phyloP scores from a whole-genome alignment of 2,888 invertebrate genomes.

The Apoderus coryli region DNA sequence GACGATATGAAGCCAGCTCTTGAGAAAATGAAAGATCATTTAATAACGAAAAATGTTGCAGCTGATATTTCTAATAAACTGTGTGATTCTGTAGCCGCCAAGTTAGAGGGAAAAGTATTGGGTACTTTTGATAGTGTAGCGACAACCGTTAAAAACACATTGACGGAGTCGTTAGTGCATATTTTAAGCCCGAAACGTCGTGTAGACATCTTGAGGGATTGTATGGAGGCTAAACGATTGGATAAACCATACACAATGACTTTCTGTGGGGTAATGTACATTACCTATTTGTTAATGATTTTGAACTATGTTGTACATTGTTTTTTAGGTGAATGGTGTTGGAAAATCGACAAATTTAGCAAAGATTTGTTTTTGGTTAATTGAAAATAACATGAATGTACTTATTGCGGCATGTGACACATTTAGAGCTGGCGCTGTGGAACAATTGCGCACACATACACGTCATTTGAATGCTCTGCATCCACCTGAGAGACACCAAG shows the following conservation, averaged over 20 bases:
- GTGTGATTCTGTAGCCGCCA: conserved; percentile 81
- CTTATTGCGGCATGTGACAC: conserved; percentile 98
- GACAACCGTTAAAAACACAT: conserved; percentile 69
- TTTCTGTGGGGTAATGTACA: conserved; percentile 92
- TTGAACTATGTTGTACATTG: too few species aligned
- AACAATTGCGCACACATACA: conserved; percentile 91
- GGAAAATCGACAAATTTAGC: conserved; percentile 98
- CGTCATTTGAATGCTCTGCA: conserved; percentile 88
- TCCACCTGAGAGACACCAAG: conserved; percentile 57
- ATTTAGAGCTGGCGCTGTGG: conserved; percentile 97
- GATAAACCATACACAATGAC: conserved; percentile 88
- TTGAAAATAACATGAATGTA: conserved; percentile 91
- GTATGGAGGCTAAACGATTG: conserved; percentile 67
- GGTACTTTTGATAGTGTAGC: conserved; percentile 94
- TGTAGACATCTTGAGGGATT: conserved; percentile 92
- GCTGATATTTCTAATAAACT: conserved; percentile 87
- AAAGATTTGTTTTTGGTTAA: conserved; percentile 98
- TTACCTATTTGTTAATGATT: not conserved
- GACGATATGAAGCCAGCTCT: conserved; percentile 74
- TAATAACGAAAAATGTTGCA: conserved; percentile 96
- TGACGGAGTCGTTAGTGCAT: conserved; percentile 84
- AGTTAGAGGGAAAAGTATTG: conserved; percentile 81
- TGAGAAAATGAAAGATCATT: conserved; percentile 88
- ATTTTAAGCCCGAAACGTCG: conserved; percentile 90
- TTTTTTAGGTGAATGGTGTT: conserved; percentile 63